Base-by-base conservation (phyloP, 2,888 invertebrate genomes). In the Baccha elongata region DNA sequence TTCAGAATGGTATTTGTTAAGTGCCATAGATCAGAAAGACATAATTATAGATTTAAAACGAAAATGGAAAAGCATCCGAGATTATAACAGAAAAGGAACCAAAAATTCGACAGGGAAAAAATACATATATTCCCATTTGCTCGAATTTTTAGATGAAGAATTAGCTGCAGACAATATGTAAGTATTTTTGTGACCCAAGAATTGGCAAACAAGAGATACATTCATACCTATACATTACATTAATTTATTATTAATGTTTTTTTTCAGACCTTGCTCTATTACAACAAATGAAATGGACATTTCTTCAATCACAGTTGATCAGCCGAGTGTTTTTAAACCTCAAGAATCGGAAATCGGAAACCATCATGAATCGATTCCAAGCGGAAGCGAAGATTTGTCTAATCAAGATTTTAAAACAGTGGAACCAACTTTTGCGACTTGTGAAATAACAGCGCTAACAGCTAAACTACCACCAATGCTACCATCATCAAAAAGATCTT, bases 11-110 rank as follows among this genome's bases (percentile, higher is more conserved):
- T 17, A 19, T 11, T 1, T 11, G 8, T 5, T 73, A 10, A 19
- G 11, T 13, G 26, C 6, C 1, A 6, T 6, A 8, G 37, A 65
- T 0, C 42, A 26, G 13, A 48, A 21, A 2, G 65, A 73, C 29
- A 73, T 19, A 55, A 35, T 73, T n/a, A 5, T 10, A 29, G 35
- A 26, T 3, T 17, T 55, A 2, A 68, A 68, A 23, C 13, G 23
- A 3, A 53, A 32, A 35, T 68, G 68, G 68, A 68, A 46, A 8
- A 21, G 55, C 35, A 68, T 68, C 21, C 53, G 68, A 8, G 68
- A 68, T 15, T 68, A 68, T 35, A 44, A 68, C 23, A 32, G 21
- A 68, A 68, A 46, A 17, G 44, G 23, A 17, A n/a, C 11, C 2
- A 53, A 35, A 55, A 53, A 21, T 1, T 53, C 42, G 42, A 44